Evolutionary conservation across 2,113 vertebrate species (phyloP).

Genomic region (Emydura subglobosa): DNA sequence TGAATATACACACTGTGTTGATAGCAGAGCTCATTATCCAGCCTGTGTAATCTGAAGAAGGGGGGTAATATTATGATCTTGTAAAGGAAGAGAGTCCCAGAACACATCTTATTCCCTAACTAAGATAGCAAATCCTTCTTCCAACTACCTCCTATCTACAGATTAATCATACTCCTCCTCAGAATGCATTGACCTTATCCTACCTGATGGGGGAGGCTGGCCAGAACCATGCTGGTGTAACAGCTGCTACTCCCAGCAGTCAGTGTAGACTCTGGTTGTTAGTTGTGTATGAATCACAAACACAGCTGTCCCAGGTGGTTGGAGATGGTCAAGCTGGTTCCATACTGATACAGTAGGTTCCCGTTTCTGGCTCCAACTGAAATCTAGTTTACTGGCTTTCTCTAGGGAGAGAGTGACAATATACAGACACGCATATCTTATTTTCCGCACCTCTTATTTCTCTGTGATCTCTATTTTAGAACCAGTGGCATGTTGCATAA

Average conservation of each 20-base stretch:
- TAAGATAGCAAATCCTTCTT: not conserved
- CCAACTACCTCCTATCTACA: not conserved
- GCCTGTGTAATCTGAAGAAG: not conserved
- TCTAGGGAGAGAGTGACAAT: not conserved
- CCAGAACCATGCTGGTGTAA: not conserved
- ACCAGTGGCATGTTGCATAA: not conserved
- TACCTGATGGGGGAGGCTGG: not conserved
- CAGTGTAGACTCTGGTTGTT: not conserved
- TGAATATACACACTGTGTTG: not conserved
- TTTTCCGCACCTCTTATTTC: not conserved
- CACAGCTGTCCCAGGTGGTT: not conserved
- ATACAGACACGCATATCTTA: not conserved
- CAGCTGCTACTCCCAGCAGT: not conserved
- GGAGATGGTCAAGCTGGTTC: not conserved
- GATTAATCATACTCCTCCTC: not conserved
- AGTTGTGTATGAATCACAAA: not conserved
- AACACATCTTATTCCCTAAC: not conserved
- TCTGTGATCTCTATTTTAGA: slow-evolving; percentile 20
- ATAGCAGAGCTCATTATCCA: not conserved
- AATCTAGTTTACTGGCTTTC: not conserved
- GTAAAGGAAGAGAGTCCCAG: not conserved
- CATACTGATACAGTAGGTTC: not conserved
- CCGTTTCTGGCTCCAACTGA: not conserved
- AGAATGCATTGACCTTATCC: not conserved
- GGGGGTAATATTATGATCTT: not conserved